Conservation (phyloP, 1,140 invertebrate genomes). For the Argopecten irradians region DNA sequence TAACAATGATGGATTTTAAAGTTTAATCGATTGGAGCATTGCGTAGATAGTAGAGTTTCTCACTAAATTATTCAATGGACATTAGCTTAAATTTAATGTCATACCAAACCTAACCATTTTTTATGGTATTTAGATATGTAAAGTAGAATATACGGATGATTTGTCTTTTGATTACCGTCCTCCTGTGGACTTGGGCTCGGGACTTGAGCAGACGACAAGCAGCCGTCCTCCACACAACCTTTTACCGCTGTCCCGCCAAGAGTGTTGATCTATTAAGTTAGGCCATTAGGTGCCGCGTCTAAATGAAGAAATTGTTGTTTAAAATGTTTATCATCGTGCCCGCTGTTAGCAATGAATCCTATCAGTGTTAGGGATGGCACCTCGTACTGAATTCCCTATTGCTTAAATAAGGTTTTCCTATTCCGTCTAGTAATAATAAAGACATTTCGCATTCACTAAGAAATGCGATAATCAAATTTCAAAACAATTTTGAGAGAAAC, state of each 20-base stretch:
- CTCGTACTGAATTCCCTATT: slow-evolving; percentile 12
- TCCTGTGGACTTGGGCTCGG: not conserved
- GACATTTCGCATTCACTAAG: not conserved
- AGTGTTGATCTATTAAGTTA: slow-evolving; percentile 11
- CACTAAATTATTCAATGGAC: not conserved
- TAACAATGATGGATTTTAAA: no score
- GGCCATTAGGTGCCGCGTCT: not conserved
- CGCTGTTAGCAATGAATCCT: not conserved
- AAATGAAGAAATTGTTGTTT: slow-evolving; percentile 23
- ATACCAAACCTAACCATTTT: not conserved
- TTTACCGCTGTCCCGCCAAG: not conserved
- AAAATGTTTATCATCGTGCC: slow-evolving; percentile 21
- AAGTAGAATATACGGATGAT: not conserved
- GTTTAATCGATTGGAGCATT: no score
- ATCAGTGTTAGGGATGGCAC: not conserved
- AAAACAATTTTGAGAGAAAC: not conserved
- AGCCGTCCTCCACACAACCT: not conserved
- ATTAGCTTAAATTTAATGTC: not conserved
- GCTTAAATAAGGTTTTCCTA: not conserved
- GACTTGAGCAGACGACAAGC: not conserved
- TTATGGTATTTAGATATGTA: not conserved
- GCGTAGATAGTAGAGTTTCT: no score
- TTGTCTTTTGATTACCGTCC: slow-evolving; percentile 3
- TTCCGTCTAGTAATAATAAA: not conserved
- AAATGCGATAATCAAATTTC: slow-evolving; percentile 3